Conservation (phyloP, 2,888 invertebrate species). For the Euproctis similis region DNA sequence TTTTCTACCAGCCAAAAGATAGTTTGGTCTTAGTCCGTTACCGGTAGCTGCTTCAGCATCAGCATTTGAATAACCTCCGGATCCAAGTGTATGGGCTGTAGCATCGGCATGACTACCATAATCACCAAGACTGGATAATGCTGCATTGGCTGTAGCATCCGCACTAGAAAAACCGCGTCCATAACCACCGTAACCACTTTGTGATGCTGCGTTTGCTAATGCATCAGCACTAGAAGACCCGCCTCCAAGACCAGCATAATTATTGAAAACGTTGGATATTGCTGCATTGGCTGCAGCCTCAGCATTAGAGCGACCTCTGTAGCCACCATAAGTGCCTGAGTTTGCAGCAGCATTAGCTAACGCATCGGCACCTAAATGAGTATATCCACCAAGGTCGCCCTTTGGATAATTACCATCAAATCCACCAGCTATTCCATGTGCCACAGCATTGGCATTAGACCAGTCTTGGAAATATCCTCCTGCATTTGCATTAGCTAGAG, state of each 20-base stretch:
- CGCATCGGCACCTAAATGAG: slow-evolving; percentile 1
- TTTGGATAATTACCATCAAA: slow-evolving; percentile 1
- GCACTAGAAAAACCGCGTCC: slow-evolving; percentile 2
- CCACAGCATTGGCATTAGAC: slow-evolving; percentile 3
- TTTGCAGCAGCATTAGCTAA: slow-evolving; percentile 5
- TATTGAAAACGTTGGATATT: background rate
- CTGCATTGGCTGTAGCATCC: slow-evolving; percentile 4
- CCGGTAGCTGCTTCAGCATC: slow-evolving; percentile 1
- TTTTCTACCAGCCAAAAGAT: slow-evolving; percentile 11
- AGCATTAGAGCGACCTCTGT: slow-evolving; percentile 1
- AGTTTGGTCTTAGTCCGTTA: too few relatives aligned
- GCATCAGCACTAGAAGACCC: slow-evolving; percentile 3
- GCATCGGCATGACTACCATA: background rate
- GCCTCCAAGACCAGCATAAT: slow-evolving; percentile 4
- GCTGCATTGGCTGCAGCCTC: slow-evolving; percentile 4
- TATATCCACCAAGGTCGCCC: background rate
- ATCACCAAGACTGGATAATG: slow-evolving; percentile 4
- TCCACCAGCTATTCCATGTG: slow-evolving; percentile 1
- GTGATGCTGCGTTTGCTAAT: slow-evolving; percentile 1
- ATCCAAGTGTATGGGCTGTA: background rate
- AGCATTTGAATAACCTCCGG: slow-evolving; percentile 2
- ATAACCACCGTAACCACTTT: slow-evolving; percentile 6
- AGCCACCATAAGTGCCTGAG: slow-evolving; percentile 2
- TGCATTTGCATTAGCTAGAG: slow-evolving; percentile 2
- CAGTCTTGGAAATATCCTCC: too few relatives aligned